These are phyloP conservation scores for Nephrotoma appendiculata DNA, from an alignment of 2,888 invertebrate species.

Conservation along the genomic window DNA sequence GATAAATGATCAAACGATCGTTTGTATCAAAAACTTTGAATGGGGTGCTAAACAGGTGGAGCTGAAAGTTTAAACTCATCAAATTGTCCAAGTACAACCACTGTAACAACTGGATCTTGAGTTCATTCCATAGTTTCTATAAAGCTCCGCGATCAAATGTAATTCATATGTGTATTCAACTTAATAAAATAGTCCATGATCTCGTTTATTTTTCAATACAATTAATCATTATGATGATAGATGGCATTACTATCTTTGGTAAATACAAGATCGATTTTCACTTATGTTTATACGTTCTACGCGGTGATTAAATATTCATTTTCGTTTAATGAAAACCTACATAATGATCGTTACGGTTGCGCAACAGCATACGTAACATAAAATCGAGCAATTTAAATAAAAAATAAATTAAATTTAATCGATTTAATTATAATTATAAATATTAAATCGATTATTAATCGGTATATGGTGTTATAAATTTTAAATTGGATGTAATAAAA, in stretches of 20 bases:
- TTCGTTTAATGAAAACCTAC: background rate
- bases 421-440: background rate
- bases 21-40: too few relatives aligned
- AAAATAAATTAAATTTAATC: background rate
- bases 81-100: too few relatives aligned
- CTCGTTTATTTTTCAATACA: too few relatives aligned
- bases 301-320: background rate
- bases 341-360: background rate
- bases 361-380: background rate
- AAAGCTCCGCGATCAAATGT: too few relatives aligned
- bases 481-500: background rate
- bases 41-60: too few relatives aligned
- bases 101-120: too few relatives aligned
- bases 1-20: too few relatives aligned
- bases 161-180: too few relatives aligned
- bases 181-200: too few relatives aligned
- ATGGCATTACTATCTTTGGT: background rate
- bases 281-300: background rate
- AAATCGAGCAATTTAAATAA: background rate
- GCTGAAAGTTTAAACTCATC: too few relatives aligned
- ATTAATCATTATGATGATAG: background rate
- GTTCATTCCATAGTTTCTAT: too few relatives aligned
- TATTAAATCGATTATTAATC: background rate
- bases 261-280: background rate
- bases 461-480: background rate